These are phyloP conservation scores for Trileptium ribeirensis DNA, from an alignment of 2,888 invertebrate species.

Conservation along the genomic window DNA sequence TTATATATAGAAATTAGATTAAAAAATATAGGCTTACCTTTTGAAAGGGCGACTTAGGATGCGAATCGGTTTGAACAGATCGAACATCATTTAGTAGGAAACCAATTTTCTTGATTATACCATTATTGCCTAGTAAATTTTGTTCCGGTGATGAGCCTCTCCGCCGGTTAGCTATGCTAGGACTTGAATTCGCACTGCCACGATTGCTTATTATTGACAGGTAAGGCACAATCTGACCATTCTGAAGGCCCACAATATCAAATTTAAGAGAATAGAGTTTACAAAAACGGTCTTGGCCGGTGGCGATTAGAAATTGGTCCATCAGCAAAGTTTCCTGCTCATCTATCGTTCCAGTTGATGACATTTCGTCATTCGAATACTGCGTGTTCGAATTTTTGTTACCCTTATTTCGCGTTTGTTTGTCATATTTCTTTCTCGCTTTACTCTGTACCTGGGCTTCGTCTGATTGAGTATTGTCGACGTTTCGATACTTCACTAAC, in stretches of 20 bases:
- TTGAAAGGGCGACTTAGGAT: conserved; percentile 62
- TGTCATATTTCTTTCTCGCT: not conserved
- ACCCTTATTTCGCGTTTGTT: not conserved
- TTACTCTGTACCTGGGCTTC: not conserved
- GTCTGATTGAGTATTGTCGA: conserved; percentile 26
- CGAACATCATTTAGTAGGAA: not conserved
- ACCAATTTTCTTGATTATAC: not conserved
- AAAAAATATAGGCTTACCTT: no score
- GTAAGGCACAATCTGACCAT: conserved; percentile 7
- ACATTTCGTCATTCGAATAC: not conserved
- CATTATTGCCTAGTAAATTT: not conserved
- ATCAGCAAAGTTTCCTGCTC: not conserved
- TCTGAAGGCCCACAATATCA: not conserved
- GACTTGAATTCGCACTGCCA: not conserved
- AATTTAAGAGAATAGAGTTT: not conserved
- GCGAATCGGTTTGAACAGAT: conserved; percentile 19
- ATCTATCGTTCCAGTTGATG: not conserved
- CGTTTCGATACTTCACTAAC: conserved; percentile 20
- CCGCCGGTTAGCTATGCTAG: not conserved
- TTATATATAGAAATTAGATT: no score
- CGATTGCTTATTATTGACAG: not conserved
- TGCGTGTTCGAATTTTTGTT: not conserved
- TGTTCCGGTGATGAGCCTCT: not conserved
- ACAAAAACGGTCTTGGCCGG: conserved; percentile 7
- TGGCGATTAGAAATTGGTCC: not conserved